phyloP scores from a whole-genome alignment of 2,113 vertebrate species.

The Sapayoa aenigma region DNA sequence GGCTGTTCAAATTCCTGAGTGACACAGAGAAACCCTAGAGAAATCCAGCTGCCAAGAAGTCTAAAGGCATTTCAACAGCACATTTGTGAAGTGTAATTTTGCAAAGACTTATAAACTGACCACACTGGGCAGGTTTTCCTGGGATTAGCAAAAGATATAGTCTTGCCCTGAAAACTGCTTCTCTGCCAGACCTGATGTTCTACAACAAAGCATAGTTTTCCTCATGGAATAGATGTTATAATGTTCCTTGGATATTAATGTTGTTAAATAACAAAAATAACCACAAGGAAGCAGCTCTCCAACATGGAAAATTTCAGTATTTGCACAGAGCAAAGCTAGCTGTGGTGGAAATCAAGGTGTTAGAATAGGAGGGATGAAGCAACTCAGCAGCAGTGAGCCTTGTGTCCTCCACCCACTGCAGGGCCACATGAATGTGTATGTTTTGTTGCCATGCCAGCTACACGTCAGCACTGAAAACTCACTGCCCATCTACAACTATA shows the following conservation, averaged over 20 bases:
- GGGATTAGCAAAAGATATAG: not conserved
- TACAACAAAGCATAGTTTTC: not conserved
- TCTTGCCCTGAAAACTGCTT: constrained; percentile 24
- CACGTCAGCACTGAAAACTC: not conserved
- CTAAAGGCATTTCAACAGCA: constrained; percentile 48
- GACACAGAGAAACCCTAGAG: not conserved
- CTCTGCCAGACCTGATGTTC: constrained; percentile 13
- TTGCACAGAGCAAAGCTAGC: not conserved
- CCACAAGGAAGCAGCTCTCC: not conserved
- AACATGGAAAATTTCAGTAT: constrained; percentile 35
- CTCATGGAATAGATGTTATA: constrained; percentile 37
- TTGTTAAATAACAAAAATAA: constrained; percentile 38
- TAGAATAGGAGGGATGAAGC: not conserved
- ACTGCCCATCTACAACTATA: not conserved
- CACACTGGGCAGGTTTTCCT: constrained; percentile 34
- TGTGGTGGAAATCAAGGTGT: not conserved
- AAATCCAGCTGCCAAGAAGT: constrained; percentile 3
- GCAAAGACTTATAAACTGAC: constrained; percentile 50
- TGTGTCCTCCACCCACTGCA: not conserved
- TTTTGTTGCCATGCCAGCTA: constrained; percentile 1
- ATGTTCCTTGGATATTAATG: constrained; percentile 41
- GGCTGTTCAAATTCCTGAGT: not conserved
- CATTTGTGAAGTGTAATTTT: constrained; percentile 38
- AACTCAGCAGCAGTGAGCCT: not conserved
- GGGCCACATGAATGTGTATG: not conserved